Conservation (phyloP, 2,797 vertebrate species). For the Loriculus beryllinus region DNA sequence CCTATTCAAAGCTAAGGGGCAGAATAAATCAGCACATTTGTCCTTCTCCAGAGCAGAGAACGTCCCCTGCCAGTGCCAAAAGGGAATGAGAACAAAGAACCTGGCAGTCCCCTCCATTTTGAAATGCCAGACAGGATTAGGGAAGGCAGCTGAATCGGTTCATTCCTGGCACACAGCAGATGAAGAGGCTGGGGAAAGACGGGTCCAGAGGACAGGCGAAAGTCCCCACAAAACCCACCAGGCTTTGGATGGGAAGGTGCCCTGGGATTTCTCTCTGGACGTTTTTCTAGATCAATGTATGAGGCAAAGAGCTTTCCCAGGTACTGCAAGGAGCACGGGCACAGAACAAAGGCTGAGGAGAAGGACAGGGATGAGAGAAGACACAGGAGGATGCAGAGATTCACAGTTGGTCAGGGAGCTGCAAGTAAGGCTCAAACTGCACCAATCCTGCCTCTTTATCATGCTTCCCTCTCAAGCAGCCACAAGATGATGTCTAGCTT, state of each 20-base stretch:
- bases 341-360: background rate
- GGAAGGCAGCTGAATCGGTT: conserved; percentile 50
- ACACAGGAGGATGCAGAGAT: background rate
- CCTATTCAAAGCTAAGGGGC: conserved; percentile 67
- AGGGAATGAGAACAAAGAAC: conserved; percentile 62
- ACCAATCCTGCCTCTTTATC: background rate
- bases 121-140: conserved; percentile 61
- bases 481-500: background rate
- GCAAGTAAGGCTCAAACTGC: background rate
- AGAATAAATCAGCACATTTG: conserved; percentile 71
- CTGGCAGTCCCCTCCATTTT: conserved; percentile 62
- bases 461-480: background rate
- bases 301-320: background rate
- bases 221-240: background rate
- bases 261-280: background rate
- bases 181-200: background rate
- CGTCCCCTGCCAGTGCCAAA: conserved; percentile 54
- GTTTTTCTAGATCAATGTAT: background rate
- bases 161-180: background rate
- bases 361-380: background rate
- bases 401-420: background rate
- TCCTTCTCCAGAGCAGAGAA: conserved; percentile 59
- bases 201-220: background rate
- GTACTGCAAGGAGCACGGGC: rapidly evolving
- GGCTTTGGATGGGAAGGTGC: background rate